These are phyloP conservation scores for Chondrilla cf. caribensis DNA, from an alignment of 37 sponge, comb jelly and placozoan genomes.

Conservation along the genomic window DNA sequence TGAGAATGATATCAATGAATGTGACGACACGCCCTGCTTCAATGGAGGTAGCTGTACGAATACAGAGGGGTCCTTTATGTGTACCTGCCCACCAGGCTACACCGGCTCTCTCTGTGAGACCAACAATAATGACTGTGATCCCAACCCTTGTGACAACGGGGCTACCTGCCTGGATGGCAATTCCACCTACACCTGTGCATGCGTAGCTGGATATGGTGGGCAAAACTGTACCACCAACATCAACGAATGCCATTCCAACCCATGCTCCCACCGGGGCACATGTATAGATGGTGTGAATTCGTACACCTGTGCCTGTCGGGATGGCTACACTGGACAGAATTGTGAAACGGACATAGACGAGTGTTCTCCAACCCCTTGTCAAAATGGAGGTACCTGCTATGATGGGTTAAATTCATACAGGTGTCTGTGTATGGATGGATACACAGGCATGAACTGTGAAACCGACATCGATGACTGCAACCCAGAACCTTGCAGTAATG, in stretches of 20 bases:
- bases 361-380: slow-evolving; percentile 16
- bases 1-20: slow-evolving; percentile 23
- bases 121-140: slow-evolving; percentile 36
- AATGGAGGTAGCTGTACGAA: slow-evolving; percentile 31
- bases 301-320: background rate
- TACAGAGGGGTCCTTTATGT: background rate
- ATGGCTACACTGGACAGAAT: slow-evolving; percentile 27
- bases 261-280: slow-evolving; percentile 17
- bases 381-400: slow-evolving; percentile 30
- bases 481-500: slow-evolving; percentile 14
- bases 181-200: slow-evolving; percentile 14
- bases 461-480: slow-evolving; percentile 30
- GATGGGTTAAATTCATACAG: slow-evolving; percentile 14
- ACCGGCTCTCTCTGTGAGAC: slow-evolving; percentile 24
- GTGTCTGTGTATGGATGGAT: slow-evolving; percentile 15
- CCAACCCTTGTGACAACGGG: slow-evolving; percentile 23
- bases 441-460: slow-evolving; percentile 30
- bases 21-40: slow-evolving; percentile 30
- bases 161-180: slow-evolving; percentile 21
- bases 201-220: slow-evolving; percentile 16
- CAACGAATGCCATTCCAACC: slow-evolving; percentile 7
- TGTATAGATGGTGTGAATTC: slow-evolving; percentile 7
- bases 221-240: slow-evolving; percentile 12
- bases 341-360: slow-evolving; percentile 28
- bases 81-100: slow-evolving; percentile 31